A percentile compares a stretch with the other conserved stretches of the same genome.
Conservation (phyloP, 2,113 vertebrate species). For the Geococcyx californianus region DNA sequence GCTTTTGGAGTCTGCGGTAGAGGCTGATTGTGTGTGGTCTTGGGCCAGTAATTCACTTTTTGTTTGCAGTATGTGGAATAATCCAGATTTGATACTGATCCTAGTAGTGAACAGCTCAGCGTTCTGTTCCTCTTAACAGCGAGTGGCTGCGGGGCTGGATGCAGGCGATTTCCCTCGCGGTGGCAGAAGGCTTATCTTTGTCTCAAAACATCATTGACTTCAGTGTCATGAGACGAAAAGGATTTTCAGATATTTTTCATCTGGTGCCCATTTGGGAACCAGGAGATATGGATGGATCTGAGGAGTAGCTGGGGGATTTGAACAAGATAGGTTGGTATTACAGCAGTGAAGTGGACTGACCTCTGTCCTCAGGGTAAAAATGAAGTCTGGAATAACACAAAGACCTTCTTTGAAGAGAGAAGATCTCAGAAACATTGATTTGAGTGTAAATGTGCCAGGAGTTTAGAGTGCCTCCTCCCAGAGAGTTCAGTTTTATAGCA, state of each 20-base stretch:
- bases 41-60: not conserved
- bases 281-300: not conserved
- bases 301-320: not conserved
- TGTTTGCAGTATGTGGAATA: not conserved
- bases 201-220: not conserved
- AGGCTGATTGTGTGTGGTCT: not conserved
- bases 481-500: not conserved
- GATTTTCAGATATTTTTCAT: not conserved
- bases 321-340: not conserved
- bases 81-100: not conserved
- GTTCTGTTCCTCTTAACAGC: not conserved
- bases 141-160: not conserved
- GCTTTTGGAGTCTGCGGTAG: not conserved
- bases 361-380: not conserved
- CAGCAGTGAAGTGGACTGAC: not conserved
- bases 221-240: not conserved
- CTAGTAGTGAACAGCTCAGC: not conserved
- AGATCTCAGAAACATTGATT: not conserved
- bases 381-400: not conserved
- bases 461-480: not conserved
- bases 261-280: not conserved
- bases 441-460: not conserved
- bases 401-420: not conserved
- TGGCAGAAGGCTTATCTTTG: not conserved
- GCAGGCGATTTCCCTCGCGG: not conserved